phyloP scores from a whole-genome alignment of 2,113 vertebrate species.

The Plotosus lineatus region DNA sequence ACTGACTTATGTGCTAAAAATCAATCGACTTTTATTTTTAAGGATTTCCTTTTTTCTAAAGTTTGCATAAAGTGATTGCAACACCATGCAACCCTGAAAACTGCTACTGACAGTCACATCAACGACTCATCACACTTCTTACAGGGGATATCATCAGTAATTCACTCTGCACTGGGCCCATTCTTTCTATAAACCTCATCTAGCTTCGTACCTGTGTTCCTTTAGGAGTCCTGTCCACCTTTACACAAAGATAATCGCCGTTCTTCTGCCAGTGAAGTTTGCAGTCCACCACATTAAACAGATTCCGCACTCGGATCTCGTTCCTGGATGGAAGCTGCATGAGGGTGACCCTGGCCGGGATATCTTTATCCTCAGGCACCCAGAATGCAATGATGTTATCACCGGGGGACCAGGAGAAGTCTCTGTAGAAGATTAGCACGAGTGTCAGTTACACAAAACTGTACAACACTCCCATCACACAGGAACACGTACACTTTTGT shows the following conservation, averaged over 20 bases:
- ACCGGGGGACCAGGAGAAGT: constrained; percentile 98
- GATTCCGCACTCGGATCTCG: constrained; percentile 93
- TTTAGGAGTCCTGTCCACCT: constrained; percentile 95
- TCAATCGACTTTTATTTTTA: too few relatives aligned
- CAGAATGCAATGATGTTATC: constrained; percentile 98
- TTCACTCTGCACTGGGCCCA: neutral
- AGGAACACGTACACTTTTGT: neutral
- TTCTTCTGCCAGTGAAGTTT: constrained; percentile 99
- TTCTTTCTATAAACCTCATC: neutral
- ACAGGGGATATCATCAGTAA: neutral
- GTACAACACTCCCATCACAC: neutral
- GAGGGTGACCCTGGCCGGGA: constrained; percentile 94
- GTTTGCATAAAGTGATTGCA: too few relatives aligned
- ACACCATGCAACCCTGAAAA: too few relatives aligned
- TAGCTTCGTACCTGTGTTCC: constrained; percentile 82
- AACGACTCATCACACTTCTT: too few relatives aligned
- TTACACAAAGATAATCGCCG: constrained; percentile 95
- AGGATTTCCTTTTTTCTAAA: too few relatives aligned
- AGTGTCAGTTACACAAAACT: neutral
- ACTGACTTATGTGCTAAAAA: too few relatives aligned
- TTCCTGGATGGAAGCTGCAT: constrained; percentile 95
- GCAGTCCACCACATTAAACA: constrained; percentile 97
- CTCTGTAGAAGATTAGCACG: constrained; percentile 68
- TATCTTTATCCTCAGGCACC: constrained; percentile 98
- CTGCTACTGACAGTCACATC: too few relatives aligned